phyloP scores from a whole-genome alignment of 23 tunicate genomes.

The Ascidia mentula region DNA sequence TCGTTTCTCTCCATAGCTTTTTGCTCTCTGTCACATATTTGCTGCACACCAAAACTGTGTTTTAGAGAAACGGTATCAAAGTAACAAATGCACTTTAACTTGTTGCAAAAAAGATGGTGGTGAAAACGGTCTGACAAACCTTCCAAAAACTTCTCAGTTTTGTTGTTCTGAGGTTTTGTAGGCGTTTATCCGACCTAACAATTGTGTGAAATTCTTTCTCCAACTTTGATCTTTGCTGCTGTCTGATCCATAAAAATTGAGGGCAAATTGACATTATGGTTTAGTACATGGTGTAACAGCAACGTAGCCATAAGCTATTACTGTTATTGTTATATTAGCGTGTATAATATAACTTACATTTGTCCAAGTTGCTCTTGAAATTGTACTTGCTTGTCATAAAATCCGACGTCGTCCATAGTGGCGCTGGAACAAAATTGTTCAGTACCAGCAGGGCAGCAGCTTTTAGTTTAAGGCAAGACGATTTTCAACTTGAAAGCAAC shows the following conservation, averaged over 20 bases:
- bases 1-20: constrained; percentile 51
- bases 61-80: too few species aligned
- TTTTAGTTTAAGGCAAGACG: too few species aligned
- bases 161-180: constrained; percentile 39
- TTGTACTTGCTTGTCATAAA: constrained; percentile 59
- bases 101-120: too few species aligned
- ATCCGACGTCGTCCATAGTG: constrained; percentile 52
- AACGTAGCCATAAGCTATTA: too few species aligned
- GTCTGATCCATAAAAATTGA: constrained; percentile 37
- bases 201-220: constrained; percentile 56
- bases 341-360: constrained; percentile 31
- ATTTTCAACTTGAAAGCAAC: background rate
- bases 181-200: constrained; percentile 47
- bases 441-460: background rate
- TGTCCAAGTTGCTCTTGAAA: constrained; percentile 59
- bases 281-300: too few species aligned
- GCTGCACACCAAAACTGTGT: constrained; percentile 16
- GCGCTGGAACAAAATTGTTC: background rate
- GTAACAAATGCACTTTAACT: too few species aligned
- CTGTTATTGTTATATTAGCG: background rate
- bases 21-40: constrained; percentile 60
- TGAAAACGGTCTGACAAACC: too few species aligned
- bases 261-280: background rate
- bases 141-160: constrained; percentile 66
- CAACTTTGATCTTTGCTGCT: constrained; percentile 46